Conservation (phyloP, 2,797 vertebrate genomes). For the Myiotriccus ornatus region DNA sequence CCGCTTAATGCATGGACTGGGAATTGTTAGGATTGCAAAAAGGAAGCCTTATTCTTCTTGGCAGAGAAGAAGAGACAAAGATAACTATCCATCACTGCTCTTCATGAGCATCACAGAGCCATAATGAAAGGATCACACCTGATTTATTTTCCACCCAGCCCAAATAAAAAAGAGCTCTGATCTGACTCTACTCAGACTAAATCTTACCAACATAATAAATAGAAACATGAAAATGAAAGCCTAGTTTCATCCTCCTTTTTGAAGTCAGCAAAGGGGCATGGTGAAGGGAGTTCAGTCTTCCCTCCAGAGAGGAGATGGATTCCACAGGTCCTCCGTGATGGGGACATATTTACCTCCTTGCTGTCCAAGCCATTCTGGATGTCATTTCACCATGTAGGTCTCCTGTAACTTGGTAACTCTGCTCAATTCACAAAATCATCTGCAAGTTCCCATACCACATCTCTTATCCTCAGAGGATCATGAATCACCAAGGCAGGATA, state of each 20-base stretch:
- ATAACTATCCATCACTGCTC: not conserved
- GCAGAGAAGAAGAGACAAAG: not conserved
- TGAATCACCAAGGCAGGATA: slow-evolving; percentile 19
- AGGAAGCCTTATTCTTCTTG: not conserved
- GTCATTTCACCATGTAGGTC: not conserved
- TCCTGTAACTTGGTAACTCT: not conserved
- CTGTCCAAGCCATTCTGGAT: not conserved
- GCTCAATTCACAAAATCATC: not conserved
- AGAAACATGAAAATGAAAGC: not conserved
- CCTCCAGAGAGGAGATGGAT: not conserved
- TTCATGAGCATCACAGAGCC: not conserved
- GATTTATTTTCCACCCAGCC: not conserved
- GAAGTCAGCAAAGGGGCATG: not conserved
- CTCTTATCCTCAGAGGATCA: not conserved
- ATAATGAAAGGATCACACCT: not conserved
- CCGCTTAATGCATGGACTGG: not conserved
- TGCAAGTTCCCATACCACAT: not conserved
- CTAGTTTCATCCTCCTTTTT: not conserved
- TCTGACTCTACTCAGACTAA: not conserved
- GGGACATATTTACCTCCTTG: not conserved
- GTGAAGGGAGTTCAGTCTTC: not conserved
- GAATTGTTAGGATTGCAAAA: not conserved
- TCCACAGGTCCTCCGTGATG: not conserved
- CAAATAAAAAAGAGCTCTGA: not conserved
- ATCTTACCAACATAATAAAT: not conserved